These are phyloP conservation scores for Otocyon megalotis DNA, from an alignment of 2,113 vertebrate species.

Conservation along the genomic window DNA sequence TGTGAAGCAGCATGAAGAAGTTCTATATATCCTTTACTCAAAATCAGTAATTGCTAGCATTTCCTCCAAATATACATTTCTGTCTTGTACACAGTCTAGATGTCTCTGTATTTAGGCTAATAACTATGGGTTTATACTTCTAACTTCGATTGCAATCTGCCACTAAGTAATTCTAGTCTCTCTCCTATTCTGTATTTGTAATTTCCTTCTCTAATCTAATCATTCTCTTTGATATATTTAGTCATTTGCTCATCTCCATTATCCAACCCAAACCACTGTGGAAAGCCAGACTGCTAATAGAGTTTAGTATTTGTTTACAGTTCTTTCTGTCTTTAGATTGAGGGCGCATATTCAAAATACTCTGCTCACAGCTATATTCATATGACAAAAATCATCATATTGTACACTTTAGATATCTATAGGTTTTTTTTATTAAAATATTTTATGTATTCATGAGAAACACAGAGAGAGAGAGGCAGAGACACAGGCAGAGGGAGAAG, in stretches of 20 bases:
- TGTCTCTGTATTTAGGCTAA: background rate
- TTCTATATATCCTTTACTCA: background rate
- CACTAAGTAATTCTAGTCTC: background rate
- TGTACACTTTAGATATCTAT: background rate
- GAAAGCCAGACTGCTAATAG: background rate
- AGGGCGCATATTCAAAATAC: background rate
- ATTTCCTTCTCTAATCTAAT: background rate
- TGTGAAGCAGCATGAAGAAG: background rate
- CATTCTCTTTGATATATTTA: background rate
- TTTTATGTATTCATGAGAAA: no score
- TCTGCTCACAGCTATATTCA: background rate
- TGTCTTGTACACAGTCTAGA: background rate
- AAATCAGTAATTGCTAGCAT: background rate
- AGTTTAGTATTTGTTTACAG: background rate
- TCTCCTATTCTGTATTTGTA: background rate
- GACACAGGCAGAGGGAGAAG: no score
- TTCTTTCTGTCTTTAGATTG: background rate
- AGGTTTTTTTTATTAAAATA: no score
- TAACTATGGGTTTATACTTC: background rate
- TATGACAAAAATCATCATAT: background rate
- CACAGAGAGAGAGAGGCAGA: no score
- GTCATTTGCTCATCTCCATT: background rate
- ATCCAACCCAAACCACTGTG: no score
- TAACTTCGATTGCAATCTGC: background rate
- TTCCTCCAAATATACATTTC: background rate